Percentiles rank a stretch among this genome's conserved stretches.
phyloP scores from a whole-genome alignment of 2,797 vertebrate genomes.

The Phylloscopus collybita region DNA sequence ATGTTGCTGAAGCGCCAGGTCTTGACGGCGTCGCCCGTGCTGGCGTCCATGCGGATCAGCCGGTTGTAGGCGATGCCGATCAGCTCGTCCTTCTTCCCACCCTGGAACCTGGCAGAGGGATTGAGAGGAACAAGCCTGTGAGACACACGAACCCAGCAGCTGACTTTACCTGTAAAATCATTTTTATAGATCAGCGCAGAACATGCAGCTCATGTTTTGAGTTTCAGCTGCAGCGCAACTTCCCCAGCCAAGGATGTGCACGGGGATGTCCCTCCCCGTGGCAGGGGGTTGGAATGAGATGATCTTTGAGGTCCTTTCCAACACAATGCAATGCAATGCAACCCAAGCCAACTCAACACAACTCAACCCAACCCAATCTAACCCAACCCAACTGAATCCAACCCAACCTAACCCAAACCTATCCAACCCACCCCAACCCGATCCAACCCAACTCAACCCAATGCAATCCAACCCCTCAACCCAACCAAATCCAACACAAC shows the following conservation, averaged over 20 bases:
- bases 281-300: not conserved
- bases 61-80: constrained; percentile 98
- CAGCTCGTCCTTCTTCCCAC: constrained; percentile 94
- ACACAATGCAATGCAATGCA: rapidly evolving
- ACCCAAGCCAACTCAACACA: rapidly evolving
- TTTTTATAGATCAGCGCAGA: rapidly evolving
- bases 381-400: no score
- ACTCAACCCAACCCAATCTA: rapidly evolving
- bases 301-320: not conserved
- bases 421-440: rapidly evolving
- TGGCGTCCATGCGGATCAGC: constrained; percentile 93
- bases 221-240: rapidly evolving
- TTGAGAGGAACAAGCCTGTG: rapidly evolving
- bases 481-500: not conserved
- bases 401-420: not conserved
- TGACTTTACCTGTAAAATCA: rapidly evolving
- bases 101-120: constrained; percentile 86
- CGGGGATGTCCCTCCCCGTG: not conserved
- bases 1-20: constrained; percentile 99
- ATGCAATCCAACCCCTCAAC: rapidly evolving
- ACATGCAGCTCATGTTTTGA: not conserved
- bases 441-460: not conserved
- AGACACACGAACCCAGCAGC: not conserved
- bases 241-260: not conserved
- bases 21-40: constrained; percentile 94